Percentiles rank a stretch among this genome's conserved stretches.
These are phyloP conservation scores for Acanthococcus lagerstroemiae DNA, from an alignment of 2,888 invertebrate genomes.

Conservation along the genomic window DNA sequence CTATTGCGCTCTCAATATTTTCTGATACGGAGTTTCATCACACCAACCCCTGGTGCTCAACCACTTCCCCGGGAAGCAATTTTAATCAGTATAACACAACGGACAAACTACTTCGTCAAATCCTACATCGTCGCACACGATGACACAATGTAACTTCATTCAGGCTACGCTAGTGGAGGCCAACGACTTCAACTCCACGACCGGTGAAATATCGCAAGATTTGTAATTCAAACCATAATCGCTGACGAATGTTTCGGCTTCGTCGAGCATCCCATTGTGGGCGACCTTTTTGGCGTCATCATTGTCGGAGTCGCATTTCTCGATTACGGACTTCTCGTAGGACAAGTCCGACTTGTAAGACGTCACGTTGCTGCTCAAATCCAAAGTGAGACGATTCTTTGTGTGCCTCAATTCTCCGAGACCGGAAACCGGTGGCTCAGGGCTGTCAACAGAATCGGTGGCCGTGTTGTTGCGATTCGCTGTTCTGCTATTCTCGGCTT, in stretches of 20 bases:
- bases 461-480: too few species aligned
- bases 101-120: too few species aligned
- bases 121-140: too few species aligned
- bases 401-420: conserved; percentile 64
- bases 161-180: conserved; percentile 21
- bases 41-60: too few species aligned
- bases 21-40: too few species aligned
- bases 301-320: neutral
- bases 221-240: conserved; percentile 13
- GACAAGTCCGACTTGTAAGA: neutral
- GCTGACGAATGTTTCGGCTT: neutral
- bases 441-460: too few species aligned
- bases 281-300: neutral
- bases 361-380: conserved; percentile 42
- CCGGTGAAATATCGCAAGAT: conserved; percentile 21
- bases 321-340: neutral
- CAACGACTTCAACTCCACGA: conserved; percentile 16
- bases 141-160: neutral
- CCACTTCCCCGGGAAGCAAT: too few species aligned
- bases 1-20: too few species aligned
- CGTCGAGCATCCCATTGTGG: neutral
- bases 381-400: conserved; percentile 58
- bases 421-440: conserved; percentile 38
- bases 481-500: too few species aligned
- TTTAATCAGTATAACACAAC: too few species aligned